Evolutionary conservation across 2,888 invertebrate species (phyloP).

Genomic region (Dasypogon diadema): DNA sequence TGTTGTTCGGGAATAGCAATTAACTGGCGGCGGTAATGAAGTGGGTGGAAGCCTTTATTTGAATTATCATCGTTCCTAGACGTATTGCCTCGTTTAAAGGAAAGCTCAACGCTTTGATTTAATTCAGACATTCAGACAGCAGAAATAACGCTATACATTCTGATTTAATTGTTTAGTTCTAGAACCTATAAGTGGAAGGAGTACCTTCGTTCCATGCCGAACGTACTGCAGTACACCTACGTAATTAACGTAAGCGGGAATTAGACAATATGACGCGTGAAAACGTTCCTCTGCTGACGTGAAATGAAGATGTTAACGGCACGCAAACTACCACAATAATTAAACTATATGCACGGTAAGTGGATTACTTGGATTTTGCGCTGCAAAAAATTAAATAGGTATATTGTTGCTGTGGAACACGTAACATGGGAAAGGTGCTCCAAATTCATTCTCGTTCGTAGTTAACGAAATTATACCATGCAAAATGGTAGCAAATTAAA

Average conservation of each 20-base stretch:
- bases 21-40: conserved; percentile 43
- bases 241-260: conserved; percentile 1
- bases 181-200: neutral
- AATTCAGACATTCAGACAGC: conserved; percentile 15
- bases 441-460: too few relatives aligned
- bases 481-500: too few relatives aligned
- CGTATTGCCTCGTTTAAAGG: neutral
- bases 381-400: neutral
- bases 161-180: neutral
- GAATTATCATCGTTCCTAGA: conserved; percentile 32
- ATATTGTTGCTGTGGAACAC: too few relatives aligned
- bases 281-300: neutral
- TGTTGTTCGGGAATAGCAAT: conserved; percentile 15
- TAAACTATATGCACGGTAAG: conserved; percentile 8
- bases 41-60: conserved; percentile 31
- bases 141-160: neutral
- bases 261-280: conserved; percentile 44
- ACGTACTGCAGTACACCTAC: neutral
- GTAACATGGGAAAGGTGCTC: too few relatives aligned
- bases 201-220: neutral
- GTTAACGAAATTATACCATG: too few relatives aligned
- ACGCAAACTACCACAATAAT: conserved; percentile 24
- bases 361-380: neutral
- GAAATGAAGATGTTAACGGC: conserved; percentile 37
- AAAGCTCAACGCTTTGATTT: neutral